phyloP scores from a whole-genome alignment of 2,797 vertebrate genomes.

The Tamandua tetradactyla region DNA sequence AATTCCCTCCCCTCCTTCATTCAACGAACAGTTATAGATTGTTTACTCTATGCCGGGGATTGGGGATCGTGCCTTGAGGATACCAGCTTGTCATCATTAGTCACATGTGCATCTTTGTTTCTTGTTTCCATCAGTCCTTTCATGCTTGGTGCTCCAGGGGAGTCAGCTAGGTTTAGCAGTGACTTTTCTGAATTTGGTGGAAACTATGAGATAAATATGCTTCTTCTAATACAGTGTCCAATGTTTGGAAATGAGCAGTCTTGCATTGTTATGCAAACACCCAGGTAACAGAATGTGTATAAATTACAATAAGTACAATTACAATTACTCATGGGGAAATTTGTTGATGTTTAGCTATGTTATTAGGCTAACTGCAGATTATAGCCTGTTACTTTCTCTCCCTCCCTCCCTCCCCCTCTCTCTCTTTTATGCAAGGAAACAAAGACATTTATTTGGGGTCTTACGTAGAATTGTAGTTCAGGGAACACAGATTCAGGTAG shows the following conservation, averaged over 20 bases:
- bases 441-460: too few species aligned
- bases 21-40: background rate
- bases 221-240: background rate
- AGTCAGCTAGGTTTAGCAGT: background rate
- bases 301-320: constrained; percentile 63
- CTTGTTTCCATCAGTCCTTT: background rate
- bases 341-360: constrained; percentile 62
- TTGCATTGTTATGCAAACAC: constrained; percentile 35
- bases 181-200: background rate
- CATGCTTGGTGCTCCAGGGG: background rate
- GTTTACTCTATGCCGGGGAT: background rate
- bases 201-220: constrained; percentile 5
- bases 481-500: too few species aligned
- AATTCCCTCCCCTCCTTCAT: background rate
- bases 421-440: background rate
- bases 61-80: background rate
- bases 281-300: constrained; percentile 43
- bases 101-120: constrained; percentile 38
- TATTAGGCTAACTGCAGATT: constrained; percentile 52
- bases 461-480: too few species aligned
- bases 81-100: background rate
- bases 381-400: constrained; percentile 64
- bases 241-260: constrained; percentile 58
- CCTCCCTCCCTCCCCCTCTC: background rate
- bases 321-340: constrained; percentile 72